Conservation (phyloP, 2,888 invertebrate genomes). For the Euphydryas editha region DNA sequence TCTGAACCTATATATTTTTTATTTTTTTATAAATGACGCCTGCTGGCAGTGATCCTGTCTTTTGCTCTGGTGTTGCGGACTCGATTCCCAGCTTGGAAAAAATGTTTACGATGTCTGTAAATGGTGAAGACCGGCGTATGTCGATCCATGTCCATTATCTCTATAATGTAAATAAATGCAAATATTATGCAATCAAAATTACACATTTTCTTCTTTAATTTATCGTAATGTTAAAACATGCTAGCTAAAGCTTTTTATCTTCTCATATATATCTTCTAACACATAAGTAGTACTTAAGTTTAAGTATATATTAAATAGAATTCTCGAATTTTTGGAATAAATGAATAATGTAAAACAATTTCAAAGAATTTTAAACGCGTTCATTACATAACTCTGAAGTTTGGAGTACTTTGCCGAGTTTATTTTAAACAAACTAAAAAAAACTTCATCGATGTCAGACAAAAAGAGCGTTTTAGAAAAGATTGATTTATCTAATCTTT, state of each 20-base stretch:
- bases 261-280: background rate
- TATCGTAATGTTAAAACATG: too few relatives aligned
- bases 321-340: slow-evolving; percentile 2
- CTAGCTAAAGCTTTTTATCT: background rate
- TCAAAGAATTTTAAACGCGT: slow-evolving; percentile 32
- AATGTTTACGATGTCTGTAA: too few relatives aligned
- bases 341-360: slow-evolving; percentile 27
- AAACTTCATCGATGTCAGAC: slow-evolving; percentile 20
- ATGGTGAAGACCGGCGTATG: too few relatives aligned
- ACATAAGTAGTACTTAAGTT: background rate
- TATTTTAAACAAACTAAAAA: slow-evolving; percentile 26
- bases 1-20: too few relatives aligned
- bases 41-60: too few relatives aligned
- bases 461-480: background rate
- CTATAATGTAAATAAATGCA: too few relatives aligned
- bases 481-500: background rate
- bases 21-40: too few relatives aligned
- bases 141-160: too few relatives aligned
- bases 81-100: too few relatives aligned
- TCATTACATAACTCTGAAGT: slow-evolving; percentile 32
- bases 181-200: too few relatives aligned
- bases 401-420: slow-evolving; percentile 28
- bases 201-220: too few relatives aligned
- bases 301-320: background rate
- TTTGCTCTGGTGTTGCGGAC: too few relatives aligned